Evolutionary conservation across 1,140 invertebrate genomes (phyloP).

Genomic region (Neelides sp.): DNA sequence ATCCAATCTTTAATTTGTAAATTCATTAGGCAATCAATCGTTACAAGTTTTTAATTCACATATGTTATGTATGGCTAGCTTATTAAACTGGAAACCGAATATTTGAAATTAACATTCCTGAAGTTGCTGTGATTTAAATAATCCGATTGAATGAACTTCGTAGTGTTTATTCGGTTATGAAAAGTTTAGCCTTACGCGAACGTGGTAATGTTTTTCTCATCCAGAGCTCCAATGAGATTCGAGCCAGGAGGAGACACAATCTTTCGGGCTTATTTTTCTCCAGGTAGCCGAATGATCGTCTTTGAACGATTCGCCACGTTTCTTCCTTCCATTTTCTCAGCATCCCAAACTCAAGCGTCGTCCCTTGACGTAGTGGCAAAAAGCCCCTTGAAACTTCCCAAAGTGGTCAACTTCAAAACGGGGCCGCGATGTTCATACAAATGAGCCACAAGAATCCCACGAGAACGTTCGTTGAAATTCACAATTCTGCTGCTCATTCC

Average conservation of each 20-base stretch:
- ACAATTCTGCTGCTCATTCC: too few relatives aligned
- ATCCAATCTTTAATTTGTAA: too few relatives aligned
- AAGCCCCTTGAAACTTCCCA: constrained; percentile 34
- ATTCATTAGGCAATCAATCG: too few relatives aligned
- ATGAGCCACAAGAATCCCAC: too few relatives aligned
- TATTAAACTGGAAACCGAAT: constrained; percentile 18
- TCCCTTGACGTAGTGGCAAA: constrained; percentile 76
- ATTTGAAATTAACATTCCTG: too few relatives aligned
- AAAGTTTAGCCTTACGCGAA: too few relatives aligned
- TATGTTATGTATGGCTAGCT: constrained; percentile 23
- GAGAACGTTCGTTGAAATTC: too few relatives aligned
- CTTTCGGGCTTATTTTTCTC: constrained; percentile 34
- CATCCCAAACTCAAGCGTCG: constrained; percentile 81
- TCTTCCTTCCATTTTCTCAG: constrained; percentile 54
- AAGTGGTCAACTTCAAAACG: constrained; percentile 42
- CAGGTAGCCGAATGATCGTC: constrained; percentile 31
- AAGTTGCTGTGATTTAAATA: too few relatives aligned
- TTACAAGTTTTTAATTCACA: too few relatives aligned
- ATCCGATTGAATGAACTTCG: too few relatives aligned
- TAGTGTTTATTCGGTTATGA: too few relatives aligned
- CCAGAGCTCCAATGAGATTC: constrained; percentile 26
- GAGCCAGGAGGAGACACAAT: constrained; percentile 19
- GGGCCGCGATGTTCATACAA: constrained; percentile 73
- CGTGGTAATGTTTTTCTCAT: constrained; percentile 27
- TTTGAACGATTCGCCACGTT: constrained; percentile 48